Base-by-base conservation (phyloP, 2,888 invertebrate genomes). In the Athetis lepigone region DNA sequence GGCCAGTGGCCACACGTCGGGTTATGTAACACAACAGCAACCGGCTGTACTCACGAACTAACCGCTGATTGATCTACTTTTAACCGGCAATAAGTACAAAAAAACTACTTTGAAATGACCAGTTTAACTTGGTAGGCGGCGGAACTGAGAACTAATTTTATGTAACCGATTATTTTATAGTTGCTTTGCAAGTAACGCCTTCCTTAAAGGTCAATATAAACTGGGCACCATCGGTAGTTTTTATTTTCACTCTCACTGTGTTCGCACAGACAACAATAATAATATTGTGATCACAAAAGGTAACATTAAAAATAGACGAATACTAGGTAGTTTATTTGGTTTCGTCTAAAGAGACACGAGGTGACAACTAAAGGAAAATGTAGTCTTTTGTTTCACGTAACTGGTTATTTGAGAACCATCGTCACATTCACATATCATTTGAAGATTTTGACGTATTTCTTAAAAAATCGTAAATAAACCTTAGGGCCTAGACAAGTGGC, bases 21-120 rank as follows among this genome's bases (percentile, higher is more conserved):
- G 75, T 91, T 90, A 91, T 88, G 84, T 90, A 91, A 91, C 69
- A 55, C 45, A 75, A 49, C 50, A 45, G 43, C 49, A 33, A 58
- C 59, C 63, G 57, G 56, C 61, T 60, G 60, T 50, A 47, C 67
- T 67, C 73, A 76, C 76, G 70, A 65, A 70, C 62, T 51, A 64
- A 49, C 69, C 58, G 70, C 60, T 75, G 72, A 75, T 74, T 70
- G 71, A 81, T 80, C 79, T 74, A 79, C 79, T 72, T 80, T 67
- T 62, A 62, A 62, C 51, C 19, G 18, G 39, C 61, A 56, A 58
- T 59, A 54, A 52, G 52, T 45, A 74, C 50, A 59, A 72, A 70
- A 67, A 77, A 57, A 51, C 29, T 36, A 40, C 23, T 29, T 21
- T 36, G 45, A 7, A n/a, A n/a, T 43, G 8, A n/a, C 72, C 27